Conservation (phyloP, 2,888 invertebrate genomes). For the Hoplodrina blanda region DNA sequence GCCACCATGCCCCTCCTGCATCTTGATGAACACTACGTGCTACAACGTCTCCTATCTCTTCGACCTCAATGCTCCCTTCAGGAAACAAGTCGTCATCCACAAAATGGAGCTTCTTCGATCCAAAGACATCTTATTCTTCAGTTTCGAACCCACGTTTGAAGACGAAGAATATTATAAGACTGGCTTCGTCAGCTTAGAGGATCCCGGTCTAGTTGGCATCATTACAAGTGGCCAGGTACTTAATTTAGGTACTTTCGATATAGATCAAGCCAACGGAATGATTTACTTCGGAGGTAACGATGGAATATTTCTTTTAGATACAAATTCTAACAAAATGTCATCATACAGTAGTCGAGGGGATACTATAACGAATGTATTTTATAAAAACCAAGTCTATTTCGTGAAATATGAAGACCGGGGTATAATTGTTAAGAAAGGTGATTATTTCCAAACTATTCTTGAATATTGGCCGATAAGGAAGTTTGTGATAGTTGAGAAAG, state of each 20-base stretch:
- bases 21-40: constrained; percentile 76
- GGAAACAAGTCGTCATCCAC: constrained; percentile 77
- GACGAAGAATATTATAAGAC: constrained; percentile 83
- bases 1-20: constrained; percentile 72
- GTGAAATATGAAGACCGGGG: constrained; percentile 73
- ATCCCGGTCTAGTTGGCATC: constrained; percentile 66
- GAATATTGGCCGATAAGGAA: constrained; percentile 75
- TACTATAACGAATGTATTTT: constrained; percentile 76
- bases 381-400: constrained; percentile 80
- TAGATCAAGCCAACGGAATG: constrained; percentile 79
- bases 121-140: constrained; percentile 78
- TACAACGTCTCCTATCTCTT: constrained; percentile 77
- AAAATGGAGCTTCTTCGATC: constrained; percentile 77
- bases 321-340: constrained; percentile 67
- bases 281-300: constrained; percentile 83
- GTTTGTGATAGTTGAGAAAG: constrained; percentile 79
- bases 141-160: constrained; percentile 80
- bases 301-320: constrained; percentile 78
- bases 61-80: constrained; percentile 79
- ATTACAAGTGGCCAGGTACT: constrained; percentile 70
- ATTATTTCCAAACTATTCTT: constrained; percentile 73
- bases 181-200: constrained; percentile 78
- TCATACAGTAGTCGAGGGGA: constrained; percentile 82
- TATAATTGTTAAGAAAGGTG: constrained; percentile 78
- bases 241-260: constrained; percentile 83